Base-by-base conservation (phyloP, 2,888 invertebrate genomes). In the Tetranychus truncatus region DNA sequence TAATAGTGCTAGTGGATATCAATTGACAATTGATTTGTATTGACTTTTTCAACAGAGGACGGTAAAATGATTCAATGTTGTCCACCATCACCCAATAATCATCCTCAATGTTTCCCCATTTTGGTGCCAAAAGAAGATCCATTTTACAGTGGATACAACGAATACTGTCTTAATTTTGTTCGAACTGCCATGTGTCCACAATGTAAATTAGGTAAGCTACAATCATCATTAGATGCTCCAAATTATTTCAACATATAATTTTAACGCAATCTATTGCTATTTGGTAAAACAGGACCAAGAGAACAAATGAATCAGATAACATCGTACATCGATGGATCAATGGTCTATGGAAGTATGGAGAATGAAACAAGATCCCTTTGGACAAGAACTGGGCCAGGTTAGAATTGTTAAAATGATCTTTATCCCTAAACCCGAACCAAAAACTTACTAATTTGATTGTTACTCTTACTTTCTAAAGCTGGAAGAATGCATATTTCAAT, bases 261-360 rank as follows among this genome's bases (percentile, higher is more conserved):
- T 8, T 74, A 5, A 5, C 0, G 4, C 34, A 34, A 34, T 9
- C 18, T 66, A 66, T 66, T 20, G n/a, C 20, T 66, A 7, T 20
- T 7, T 20, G 21, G 9, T 18, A 74, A 11, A 67, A 7, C n/a
- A 78, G 79, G 80, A 15, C 79, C 78, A 18, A 80, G 95, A 76
- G 94, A 95, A 80, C 95, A 95, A 84, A 89, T 93, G 34, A 95
- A 96, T 83, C 92, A 94, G 81, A 94, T 94, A 81, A 91, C 94
- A 0, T 92, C 91, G 0, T 95, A 89, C 83, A 85, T 95, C 75
- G 94, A 94, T 81, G 90, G 85, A 0, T 93, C 93, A 0, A 89
- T 89, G 77, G 85, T 95, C 24, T 95, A 95, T 81, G 95, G 95
- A 0, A 78, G 76, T 46, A 75, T 75, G 46, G 77, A 77, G 44